Conservation (phyloP, 2,113 vertebrate genomes). For the Dicentrarchus labrax region DNA sequence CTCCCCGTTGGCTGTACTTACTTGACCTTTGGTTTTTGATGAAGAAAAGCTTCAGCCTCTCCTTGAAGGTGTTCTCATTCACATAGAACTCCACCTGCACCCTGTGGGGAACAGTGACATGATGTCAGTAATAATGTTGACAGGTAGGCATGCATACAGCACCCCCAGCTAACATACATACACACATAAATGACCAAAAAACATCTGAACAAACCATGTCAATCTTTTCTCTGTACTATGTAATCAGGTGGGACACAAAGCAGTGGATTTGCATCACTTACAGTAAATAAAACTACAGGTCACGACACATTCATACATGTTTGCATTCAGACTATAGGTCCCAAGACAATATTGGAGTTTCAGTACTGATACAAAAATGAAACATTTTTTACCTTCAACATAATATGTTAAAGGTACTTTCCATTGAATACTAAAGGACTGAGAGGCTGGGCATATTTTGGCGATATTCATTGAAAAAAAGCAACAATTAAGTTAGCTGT, state of each 20-base stretch:
- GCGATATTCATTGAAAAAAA: neutral
- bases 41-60: constrained; percentile 98
- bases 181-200: neutral
- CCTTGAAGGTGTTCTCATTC: constrained; percentile 99
- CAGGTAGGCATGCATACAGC: neutral
- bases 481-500: no score
- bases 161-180: neutral
- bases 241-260: neutral
- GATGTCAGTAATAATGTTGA: neutral
- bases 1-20: constrained; percentile 82
- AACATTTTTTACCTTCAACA: neutral
- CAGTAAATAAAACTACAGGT: neutral
- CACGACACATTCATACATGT: neutral
- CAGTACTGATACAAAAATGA: neutral
- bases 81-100: constrained; percentile 99
- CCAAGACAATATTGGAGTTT: neutral
- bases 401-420: no score
- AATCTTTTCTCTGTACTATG: neutral
- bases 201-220: neutral
- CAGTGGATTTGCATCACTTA: neutral
- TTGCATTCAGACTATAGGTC: neutral
- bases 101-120: constrained; percentile 79
- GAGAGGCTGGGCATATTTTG: no score
- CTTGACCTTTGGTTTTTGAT: constrained; percentile 99
- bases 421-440: neutral